These are phyloP conservation scores for Hylaeus volcanicus DNA, from an alignment of 1,140 invertebrate genomes.

Conservation along the genomic window DNA sequence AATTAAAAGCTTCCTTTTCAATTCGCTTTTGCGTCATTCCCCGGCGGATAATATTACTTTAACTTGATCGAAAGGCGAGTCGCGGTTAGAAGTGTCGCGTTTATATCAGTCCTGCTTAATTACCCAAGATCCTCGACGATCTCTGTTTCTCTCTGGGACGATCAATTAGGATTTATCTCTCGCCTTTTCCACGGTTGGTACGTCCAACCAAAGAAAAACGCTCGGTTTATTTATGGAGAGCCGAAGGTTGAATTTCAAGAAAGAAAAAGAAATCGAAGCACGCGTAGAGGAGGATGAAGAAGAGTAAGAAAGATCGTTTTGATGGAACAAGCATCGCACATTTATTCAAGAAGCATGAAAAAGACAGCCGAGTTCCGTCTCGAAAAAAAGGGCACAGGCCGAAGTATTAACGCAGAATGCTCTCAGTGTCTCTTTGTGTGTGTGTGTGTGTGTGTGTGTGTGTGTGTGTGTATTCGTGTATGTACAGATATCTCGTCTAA, in stretches of 20 bases:
- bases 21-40: no score
- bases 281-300: background rate
- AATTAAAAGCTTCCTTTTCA: no score
- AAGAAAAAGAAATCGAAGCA: background rate
- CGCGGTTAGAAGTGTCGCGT: no score
- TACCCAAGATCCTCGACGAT: no score
- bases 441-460: background rate
- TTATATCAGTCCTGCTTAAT: no score
- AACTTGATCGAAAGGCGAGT: no score
- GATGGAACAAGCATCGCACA: slow-evolving; percentile 30
- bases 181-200: no score
- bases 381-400: slow-evolving; percentile 3
- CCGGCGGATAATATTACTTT: no score
- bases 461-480: background rate
- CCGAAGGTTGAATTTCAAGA: no score
- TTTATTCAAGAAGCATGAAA: slow-evolving; percentile 45
- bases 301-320: slow-evolving; percentile 15
- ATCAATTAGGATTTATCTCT: no score
- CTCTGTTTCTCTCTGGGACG: no score
- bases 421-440: background rate
- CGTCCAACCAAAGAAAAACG: background rate
- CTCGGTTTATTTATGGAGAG: no score
- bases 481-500: slow-evolving; percentile 37
- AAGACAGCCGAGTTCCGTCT: slow-evolving; percentile 34
- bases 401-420: slow-evolving; percentile 20